Base-by-base conservation (phyloP, 2,113 vertebrate species). In the Cisticola juncidis region DNA sequence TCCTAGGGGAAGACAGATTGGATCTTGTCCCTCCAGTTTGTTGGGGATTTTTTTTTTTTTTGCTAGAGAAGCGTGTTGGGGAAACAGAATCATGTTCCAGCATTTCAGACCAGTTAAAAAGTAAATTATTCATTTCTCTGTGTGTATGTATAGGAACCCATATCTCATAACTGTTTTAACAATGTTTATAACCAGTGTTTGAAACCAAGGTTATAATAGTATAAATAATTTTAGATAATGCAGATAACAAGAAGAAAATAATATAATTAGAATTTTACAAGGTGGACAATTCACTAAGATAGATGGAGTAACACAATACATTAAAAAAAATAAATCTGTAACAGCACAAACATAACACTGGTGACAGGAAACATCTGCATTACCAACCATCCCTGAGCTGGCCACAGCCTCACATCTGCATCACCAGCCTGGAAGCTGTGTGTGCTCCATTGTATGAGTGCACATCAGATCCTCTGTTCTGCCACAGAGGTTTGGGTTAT, bases 231-330 rank as follows among this genome's bases (percentile, higher is more conserved):
- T 85, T 95, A 97, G 97, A 96, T 97, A 97, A 91, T 78, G 70
- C 87, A 95, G 98, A 97, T 98, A 96, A 76, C 69, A 68, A 77
- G 85, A 95, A 96, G 68, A 97, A 97, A 97, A 97, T 92, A 97
- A 94, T 76, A 86, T 94, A 93, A 98, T 98, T 97, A 95, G 86
- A 96, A 92, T 97, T 98, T 98, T 98, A 98, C 97, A 97, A 97
- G 97, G 87, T 56, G 26, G 90, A 42, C 90, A 70, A 35, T 94
- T 97, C 90, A 78, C 81, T 42, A 92, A 97, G 96, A 96, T 96
- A 94, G 96, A 95, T 97, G 95, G 95, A 95, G 97, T 98, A 97
- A 98, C 91, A 96, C 92, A 98, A 97, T 98, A 93, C 62, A 58
- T 92, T 91, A 51, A 69, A 95, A 95, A 96, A 88, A 94, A 93